Percentiles rank a stretch among this genome's conserved stretches.
Conservation (phyloP, 1,140 invertebrate species). For the Adoxophyes honmai region DNA sequence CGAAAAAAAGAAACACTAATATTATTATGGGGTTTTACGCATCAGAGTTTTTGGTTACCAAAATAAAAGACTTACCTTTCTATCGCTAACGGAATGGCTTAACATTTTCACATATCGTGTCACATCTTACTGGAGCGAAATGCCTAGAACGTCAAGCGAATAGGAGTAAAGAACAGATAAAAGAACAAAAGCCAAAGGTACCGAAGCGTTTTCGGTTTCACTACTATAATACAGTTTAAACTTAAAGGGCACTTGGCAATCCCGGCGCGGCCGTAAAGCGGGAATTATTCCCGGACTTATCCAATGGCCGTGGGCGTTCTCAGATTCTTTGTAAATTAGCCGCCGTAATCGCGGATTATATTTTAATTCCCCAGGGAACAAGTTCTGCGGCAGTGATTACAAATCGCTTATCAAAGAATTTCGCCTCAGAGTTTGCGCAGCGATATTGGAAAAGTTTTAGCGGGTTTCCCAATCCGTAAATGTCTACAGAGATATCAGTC, state of each 20-base stretch:
- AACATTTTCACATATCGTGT: too few species aligned
- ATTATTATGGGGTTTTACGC: too few species aligned
- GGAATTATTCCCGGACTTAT: constrained; percentile 25
- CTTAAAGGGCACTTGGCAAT: background rate
- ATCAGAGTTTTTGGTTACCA: too few species aligned
- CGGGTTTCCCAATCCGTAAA: constrained; percentile 34
- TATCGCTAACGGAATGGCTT: too few species aligned
- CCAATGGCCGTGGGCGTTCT: constrained; percentile 5
- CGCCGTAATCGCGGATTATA: constrained; percentile 38
- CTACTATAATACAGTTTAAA: background rate
- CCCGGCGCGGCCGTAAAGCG: constrained; percentile 9
- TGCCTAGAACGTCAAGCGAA: too few species aligned
- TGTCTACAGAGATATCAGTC: constrained; percentile 39
- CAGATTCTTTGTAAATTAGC: constrained; percentile 31
- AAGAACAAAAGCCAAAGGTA: too few species aligned
- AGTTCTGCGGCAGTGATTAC: constrained; percentile 46
- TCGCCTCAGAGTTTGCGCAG: constrained; percentile 35
- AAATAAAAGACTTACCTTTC: too few species aligned
- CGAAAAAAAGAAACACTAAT: too few species aligned
- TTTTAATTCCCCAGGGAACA: constrained; percentile 36
- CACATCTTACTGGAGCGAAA: too few species aligned
- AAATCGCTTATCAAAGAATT: constrained; percentile 64
- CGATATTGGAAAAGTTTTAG: constrained; percentile 61
- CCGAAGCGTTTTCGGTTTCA: background rate
- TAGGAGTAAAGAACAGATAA: too few species aligned